Evolutionary conservation across 2,113 vertebrate genomes (phyloP), one percentile per base, ranked within the genome.

Genomic region (Emberiza fucata): DNA sequence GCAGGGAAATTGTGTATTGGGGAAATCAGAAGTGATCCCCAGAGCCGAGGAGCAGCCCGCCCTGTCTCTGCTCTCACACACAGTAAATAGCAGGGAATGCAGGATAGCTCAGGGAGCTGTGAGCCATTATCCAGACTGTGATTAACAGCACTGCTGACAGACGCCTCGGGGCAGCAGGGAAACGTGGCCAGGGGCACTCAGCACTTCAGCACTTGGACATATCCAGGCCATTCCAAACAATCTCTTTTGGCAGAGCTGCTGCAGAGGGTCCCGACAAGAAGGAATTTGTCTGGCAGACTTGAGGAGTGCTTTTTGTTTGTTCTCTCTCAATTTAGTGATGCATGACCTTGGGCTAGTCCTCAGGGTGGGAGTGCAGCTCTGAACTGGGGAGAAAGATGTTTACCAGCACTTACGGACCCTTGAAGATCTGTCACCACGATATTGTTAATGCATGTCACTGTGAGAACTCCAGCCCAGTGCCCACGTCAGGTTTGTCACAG

Each of bases 221-320:
- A 78, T 92, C 85, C 92, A 79, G 94, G 83, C 65, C 93, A 57
- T 76, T 95, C 80, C 45, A 29, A 72, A 19, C 83, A 64, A 92
- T 92, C 48, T 87, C 3, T 56, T 37, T 17, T 92, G 92, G 91
- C 94, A 95, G 86, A 60, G 91, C 88, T 92, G 94, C 92, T 66
- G 88, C 94, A 84, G 86, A 56, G 81, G 83, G 83, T 48, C 59
- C 65, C 25, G 37, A 25, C 9, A 50, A 66, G 81, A 51, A 94
- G 80, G 57, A 90, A 71, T 78, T 71, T 9, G 5, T 56, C 77
- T 92, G 77, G 65, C 51, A 73, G 86, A 24, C 56, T 47, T 6
- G 51, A 83, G 77, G 48, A 78, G 72, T 2, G 42, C 2, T 13
- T 94, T 81, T 56, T 48, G 81, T 56, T 77, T 65, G 75, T 48